Conservation (phyloP, 1,140 invertebrate species). For the Sogatella furcifera region DNA sequence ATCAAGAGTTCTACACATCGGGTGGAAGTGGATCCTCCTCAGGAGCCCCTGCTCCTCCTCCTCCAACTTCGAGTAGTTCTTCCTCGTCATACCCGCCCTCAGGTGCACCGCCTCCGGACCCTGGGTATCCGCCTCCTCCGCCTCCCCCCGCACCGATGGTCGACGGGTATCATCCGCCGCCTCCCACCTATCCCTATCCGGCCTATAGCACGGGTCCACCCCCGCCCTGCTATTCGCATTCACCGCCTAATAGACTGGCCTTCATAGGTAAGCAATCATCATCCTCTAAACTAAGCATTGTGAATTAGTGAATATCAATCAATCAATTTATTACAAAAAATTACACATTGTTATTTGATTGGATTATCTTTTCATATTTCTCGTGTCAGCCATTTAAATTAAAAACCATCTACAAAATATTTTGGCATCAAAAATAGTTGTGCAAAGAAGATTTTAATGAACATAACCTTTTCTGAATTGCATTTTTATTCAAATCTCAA, state of each 20-base stretch:
- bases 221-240: slow-evolving; percentile 54
- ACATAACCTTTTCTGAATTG: no score
- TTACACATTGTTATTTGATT: no score
- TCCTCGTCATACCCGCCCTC: slow-evolving; percentile 28
- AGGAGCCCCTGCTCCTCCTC: slow-evolving; percentile 33
- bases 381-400: no score
- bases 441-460: no score
- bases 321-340: no score
- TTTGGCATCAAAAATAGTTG: no score
- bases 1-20: slow-evolving; percentile 25
- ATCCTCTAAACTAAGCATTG: no score
- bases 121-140: slow-evolving; percentile 27
- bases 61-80: slow-evolving; percentile 31
- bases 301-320: no score
- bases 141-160: slow-evolving; percentile 49
- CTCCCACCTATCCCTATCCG: slow-evolving; percentile 32
- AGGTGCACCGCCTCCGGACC: slow-evolving; percentile 24
- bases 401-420: no score
- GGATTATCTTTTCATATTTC: no score
- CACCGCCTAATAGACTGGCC: slow-evolving; percentile 48
- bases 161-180: slow-evolving; percentile 39
- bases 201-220: slow-evolving; percentile 43
- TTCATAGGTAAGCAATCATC: slow-evolving; percentile 20
- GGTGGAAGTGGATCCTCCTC: slow-evolving; percentile 16
- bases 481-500: no score